These are phyloP conservation scores for Pinctada fucata DNA, from an alignment of 2,888 invertebrate genomes.

Conservation along the genomic window DNA sequence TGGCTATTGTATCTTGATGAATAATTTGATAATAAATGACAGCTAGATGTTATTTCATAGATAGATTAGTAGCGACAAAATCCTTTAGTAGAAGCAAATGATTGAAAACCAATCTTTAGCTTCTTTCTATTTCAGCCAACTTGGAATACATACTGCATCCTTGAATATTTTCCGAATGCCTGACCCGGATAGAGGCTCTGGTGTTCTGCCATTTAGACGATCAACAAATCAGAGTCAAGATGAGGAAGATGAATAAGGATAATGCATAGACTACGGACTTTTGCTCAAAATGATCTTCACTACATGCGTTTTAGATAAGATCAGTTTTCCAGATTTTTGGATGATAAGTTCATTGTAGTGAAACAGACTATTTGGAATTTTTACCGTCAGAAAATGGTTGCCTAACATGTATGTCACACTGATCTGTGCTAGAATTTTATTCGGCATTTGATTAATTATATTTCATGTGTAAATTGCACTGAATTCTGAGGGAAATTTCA, in stretches of 20 bases:
- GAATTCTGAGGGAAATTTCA: background rate
- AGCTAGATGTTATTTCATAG: too few relatives aligned
- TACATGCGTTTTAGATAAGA: too few relatives aligned
- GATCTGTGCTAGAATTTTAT: background rate
- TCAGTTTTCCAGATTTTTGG: too few relatives aligned
- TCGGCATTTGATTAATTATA: background rate
- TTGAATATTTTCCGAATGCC: conserved; percentile 72
- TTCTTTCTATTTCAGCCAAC: conserved; percentile 53
- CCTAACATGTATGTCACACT: background rate
- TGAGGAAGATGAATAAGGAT: conserved; percentile 34
- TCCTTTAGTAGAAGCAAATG: too few relatives aligned
- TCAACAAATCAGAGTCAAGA: conserved; percentile 1
- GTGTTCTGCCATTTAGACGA: conserved; percentile 38
- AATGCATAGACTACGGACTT: background rate
- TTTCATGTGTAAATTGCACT: background rate
- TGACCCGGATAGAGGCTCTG: conserved; percentile 67
- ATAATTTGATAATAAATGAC: too few relatives aligned
- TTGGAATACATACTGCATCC: conserved; percentile 50
- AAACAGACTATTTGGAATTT: background rate
- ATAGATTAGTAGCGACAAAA: too few relatives aligned
- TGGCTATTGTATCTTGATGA: too few relatives aligned
- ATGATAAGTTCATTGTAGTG: background rate
- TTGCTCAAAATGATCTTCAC: too few relatives aligned
- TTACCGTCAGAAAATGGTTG: background rate
- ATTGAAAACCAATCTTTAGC: too few relatives aligned